These are phyloP conservation scores for Coturnix japonica DNA, from an alignment of 2,113 vertebrate genomes.

Conservation along the genomic window DNA sequence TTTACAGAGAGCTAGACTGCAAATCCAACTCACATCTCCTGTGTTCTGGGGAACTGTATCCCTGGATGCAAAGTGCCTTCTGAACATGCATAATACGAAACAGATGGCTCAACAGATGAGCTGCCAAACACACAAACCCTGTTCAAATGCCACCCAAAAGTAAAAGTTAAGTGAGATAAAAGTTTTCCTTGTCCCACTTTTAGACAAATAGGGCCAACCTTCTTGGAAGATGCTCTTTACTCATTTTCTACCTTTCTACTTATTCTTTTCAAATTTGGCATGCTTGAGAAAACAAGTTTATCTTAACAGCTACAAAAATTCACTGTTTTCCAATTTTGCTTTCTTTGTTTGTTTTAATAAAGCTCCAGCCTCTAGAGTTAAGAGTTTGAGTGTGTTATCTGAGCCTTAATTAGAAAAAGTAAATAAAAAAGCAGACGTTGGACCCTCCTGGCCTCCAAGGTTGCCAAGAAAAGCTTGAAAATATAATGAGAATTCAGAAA, in stretches of 20 bases:
- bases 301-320: neutral
- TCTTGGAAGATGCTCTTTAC: neutral
- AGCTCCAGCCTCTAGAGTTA: neutral
- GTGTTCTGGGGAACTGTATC: neutral
- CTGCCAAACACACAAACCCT: slow-evolving; percentile 41
- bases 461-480: slow-evolving; percentile 13
- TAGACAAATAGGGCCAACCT: neutral
- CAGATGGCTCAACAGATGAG: slow-evolving; percentile 61
- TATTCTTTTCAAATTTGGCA: neutral
- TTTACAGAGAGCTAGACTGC: slow-evolving; percentile 14
- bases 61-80: slow-evolving; percentile 48
- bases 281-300: neutral
- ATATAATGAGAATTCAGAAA: neutral
- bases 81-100: slow-evolving; percentile 35
- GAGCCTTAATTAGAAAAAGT: neutral
- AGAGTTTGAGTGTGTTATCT: neutral
- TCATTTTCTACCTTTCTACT: slow-evolving; percentile 6
- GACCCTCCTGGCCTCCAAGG: neutral
- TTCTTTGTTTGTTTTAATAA: neutral
- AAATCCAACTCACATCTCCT: slow-evolving; percentile 35
- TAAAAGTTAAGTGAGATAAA: slow-evolving; percentile 47
- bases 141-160: slow-evolving; percentile 60
- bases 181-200: slow-evolving; percentile 34
- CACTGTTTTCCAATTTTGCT: neutral
- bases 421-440: neutral